A percentile compares a stretch with the other conserved stretches of the same genome.
These are phyloP conservation scores for Tetrao urogallus DNA, from an alignment of 2,113 vertebrate genomes.

Conservation along the genomic window DNA sequence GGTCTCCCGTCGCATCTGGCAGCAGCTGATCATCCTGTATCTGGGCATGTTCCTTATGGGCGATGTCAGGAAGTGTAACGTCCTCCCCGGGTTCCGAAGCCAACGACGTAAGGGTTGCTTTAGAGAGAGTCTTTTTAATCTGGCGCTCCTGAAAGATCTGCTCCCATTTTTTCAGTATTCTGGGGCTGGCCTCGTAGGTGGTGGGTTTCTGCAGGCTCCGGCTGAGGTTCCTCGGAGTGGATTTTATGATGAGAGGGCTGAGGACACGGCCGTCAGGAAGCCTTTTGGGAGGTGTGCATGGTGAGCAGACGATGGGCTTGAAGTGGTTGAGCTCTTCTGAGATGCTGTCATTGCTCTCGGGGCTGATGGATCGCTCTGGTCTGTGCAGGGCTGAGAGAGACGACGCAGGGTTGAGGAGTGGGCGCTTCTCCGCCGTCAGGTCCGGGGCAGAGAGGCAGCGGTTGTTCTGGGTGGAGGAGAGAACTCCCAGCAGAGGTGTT, in stretches of 20 bases:
- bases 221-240: constrained; percentile 92
- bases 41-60: constrained; percentile 59
- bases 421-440: constrained; percentile 80
- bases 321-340: constrained; percentile 98
- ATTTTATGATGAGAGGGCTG: constrained; percentile 92
- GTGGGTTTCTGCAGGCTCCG: constrained; percentile 88
- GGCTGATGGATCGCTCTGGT: constrained; percentile 90
- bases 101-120: constrained; percentile 86
- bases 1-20: not conserved
- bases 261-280: constrained; percentile 89
- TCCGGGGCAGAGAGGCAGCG: constrained; percentile 89
- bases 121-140: constrained; percentile 86
- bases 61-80: not conserved
- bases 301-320: constrained; percentile 97
- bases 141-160: constrained; percentile 94
- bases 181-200: constrained; percentile 90
- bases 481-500: constrained; percentile 83
- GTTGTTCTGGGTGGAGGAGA: constrained; percentile 91
- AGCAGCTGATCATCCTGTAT: not conserved
- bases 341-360: constrained; percentile 98
- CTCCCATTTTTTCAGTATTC: constrained; percentile 93
- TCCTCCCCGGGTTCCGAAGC: constrained; percentile 70
- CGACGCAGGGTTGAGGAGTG: constrained; percentile 68
- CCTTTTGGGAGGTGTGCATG: constrained; percentile 94
- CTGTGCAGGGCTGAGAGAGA: constrained; percentile 73